These are phyloP conservation scores for Phalloptychus januarius DNA, from an alignment of 2,797 vertebrate genomes.

Conservation along the genomic window DNA sequence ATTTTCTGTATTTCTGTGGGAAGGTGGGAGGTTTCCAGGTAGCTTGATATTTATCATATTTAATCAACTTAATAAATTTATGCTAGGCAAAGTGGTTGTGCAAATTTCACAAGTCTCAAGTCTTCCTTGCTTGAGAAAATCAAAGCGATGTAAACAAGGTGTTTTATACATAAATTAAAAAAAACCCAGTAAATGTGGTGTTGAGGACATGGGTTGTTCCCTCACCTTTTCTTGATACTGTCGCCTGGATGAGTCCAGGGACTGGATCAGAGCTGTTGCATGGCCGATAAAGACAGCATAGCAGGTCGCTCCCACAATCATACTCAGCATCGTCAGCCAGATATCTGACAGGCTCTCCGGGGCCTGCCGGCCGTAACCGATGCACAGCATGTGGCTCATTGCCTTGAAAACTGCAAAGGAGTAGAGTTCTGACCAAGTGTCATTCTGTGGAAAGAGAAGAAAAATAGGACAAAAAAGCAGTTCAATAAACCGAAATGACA, in stretches of 20 bases:
- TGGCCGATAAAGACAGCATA: constrained; percentile 98
- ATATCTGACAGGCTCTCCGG: constrained; percentile 95
- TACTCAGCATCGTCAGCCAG: constrained; percentile 97
- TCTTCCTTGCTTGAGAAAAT: neutral
- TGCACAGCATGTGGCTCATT: constrained; percentile 99
- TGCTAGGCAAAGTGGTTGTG: neutral
- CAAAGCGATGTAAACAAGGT: neutral
- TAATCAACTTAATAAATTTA: neutral
- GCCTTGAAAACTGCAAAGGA: constrained; percentile 96
- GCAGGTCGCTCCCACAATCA: constrained; percentile 97
- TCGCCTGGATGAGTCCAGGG: constrained; percentile 92
- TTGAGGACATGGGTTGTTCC: constrained; percentile 12
- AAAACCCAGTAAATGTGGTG: constrained; percentile 9
- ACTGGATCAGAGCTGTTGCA: constrained; percentile 95
- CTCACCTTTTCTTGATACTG: constrained; percentile 98
- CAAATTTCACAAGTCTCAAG: neutral
- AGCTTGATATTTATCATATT: neutral
- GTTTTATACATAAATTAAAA: neutral
- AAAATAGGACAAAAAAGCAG: constrained; percentile 30
- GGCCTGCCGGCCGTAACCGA: constrained; percentile 93
- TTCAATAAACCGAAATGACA: constrained; percentile 36
- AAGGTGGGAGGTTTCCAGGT: neutral
- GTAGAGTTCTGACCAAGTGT: constrained; percentile 96
- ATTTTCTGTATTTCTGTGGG: neutral
- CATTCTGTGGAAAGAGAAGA: constrained; percentile 83